Conservation (phyloP, 2,113 vertebrate genomes). For the Hypomesus transpacificus region DNA sequence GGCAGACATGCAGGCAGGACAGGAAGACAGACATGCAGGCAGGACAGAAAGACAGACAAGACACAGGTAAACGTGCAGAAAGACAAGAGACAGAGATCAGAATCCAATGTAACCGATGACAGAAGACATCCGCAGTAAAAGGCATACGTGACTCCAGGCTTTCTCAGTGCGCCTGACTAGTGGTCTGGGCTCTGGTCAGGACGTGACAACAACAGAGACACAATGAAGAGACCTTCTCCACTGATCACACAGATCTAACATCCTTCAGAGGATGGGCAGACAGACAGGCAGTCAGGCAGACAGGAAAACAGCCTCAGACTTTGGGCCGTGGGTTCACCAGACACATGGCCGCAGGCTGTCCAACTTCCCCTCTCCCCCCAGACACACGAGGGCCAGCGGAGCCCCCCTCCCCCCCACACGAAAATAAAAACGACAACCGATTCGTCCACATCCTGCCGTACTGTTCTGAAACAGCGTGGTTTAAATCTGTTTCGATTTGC, state of each 20-base stretch:
- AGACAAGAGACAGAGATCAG: not conserved
- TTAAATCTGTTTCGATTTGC: not conserved
- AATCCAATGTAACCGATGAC: too few species aligned
- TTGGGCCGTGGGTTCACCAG: constrained; percentile 36
- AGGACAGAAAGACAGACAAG: not conserved
- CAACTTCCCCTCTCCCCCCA: constrained; percentile 30
- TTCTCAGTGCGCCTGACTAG: too few species aligned
- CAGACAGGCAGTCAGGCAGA: constrained; percentile 5
- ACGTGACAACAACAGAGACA: not conserved
- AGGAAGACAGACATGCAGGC: constrained; percentile 44
- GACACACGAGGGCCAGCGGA: not conserved
- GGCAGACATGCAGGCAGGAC: not conserved
- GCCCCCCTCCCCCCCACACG: not conserved
- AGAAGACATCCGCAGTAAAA: too few species aligned
- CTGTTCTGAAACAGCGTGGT: too few species aligned
- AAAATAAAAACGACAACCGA: too few species aligned
- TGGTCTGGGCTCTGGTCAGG: not conserved
- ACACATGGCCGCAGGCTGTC: constrained; percentile 27
- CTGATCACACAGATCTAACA: too few species aligned
- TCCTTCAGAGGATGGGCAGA: not conserved
- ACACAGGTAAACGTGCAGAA: not conserved
- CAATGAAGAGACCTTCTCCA: too few species aligned
- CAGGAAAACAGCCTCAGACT: not conserved
- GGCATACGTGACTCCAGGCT: too few species aligned
- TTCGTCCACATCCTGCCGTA: too few species aligned